Base-by-base conservation (phyloP, 2,888 invertebrate genomes). In the Brenthis ino region DNA sequence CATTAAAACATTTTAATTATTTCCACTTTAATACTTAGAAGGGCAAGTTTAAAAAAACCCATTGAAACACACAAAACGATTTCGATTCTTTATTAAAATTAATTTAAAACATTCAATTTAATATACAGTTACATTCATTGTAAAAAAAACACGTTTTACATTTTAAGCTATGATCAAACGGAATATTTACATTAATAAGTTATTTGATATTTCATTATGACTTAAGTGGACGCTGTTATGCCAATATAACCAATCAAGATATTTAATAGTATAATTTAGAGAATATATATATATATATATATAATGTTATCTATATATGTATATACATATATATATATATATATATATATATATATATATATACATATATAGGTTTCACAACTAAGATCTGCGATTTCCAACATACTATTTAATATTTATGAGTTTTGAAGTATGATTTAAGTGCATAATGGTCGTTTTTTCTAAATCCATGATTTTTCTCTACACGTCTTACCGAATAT, bases 1-100 rank as follows among this genome's bases (percentile, higher is more conserved):
- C 3, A 28, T 24, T 28, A 28, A 37, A 37, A 8, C 37, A 37
- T 2, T 37, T 37, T 1, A 37, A 37, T 37, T 8, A 37, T 37
- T 37, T 8, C 8, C 8, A 37, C 37, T 20, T 20, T 6, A 53
- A 11, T 20, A 16, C 16, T 16, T 6, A n/a, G 0, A 53, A 8
- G 4, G 28, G 4, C 20, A 12, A 24, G 2, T 13, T 24, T 28
- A 13, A 28, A 54, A 24, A 16, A 20, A 16, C 4, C 13, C 14
- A 47, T 54, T 57, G 66, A 61, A 67, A 68, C 71, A 37, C 58
- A 51, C 51, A 24, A 60, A 28, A 20, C 58, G 80, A 82, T 80
- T 87, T 85, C 81, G 84, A 80, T 85, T 84, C 77, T 89, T 89
- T 89, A 89, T 86, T 89, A 78, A 84, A 88, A 84, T 83, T 76